Evolutionary conservation across 2,888 invertebrate species (phyloP).

Genomic region (Meganola albula): DNA sequence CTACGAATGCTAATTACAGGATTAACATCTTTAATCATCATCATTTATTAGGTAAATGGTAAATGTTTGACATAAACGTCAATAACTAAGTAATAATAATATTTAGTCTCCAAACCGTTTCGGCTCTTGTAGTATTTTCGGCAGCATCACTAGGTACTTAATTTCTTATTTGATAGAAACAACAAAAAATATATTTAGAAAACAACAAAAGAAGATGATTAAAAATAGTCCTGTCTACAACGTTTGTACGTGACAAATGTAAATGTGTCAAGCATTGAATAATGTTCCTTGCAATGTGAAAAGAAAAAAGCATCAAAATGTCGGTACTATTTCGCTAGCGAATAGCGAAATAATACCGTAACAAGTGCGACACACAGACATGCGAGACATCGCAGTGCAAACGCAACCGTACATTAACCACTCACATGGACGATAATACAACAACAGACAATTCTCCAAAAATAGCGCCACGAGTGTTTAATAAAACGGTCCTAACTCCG

Average conservation of each 20-base stretch:
- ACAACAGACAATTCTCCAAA: constrained; percentile 18
- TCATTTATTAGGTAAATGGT: constrained; percentile 8
- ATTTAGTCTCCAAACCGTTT: too few relatives aligned
- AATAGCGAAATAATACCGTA: constrained; percentile 33
- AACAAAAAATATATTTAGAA: too few relatives aligned
- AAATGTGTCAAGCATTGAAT: constrained; percentile 46
- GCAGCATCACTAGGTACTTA: too few relatives aligned
- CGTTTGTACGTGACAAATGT: constrained; percentile 21
- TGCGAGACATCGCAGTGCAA: constrained; percentile 34
- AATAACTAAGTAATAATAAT: constrained; percentile 5
- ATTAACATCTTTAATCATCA: too few relatives aligned
- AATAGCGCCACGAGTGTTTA: constrained; percentile 51
- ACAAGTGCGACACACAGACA: constrained; percentile 33
- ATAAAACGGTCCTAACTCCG: constrained; percentile 54
- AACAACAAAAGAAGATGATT: too few relatives aligned
- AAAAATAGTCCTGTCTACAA: too few relatives aligned
- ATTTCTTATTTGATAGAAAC: too few relatives aligned
- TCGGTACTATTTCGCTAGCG: constrained; percentile 32
- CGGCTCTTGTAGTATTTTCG: too few relatives aligned
- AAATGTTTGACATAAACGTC: constrained; percentile 11
- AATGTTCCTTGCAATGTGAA: constrained; percentile 70
- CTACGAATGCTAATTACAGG: too few relatives aligned
- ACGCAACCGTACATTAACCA: constrained; percentile 33
- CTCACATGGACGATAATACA: constrained; percentile 25
- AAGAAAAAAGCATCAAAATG: constrained; percentile 49